Conservation (phyloP, 2,888 invertebrate genomes). For the Osmoderma eremita region DNA sequence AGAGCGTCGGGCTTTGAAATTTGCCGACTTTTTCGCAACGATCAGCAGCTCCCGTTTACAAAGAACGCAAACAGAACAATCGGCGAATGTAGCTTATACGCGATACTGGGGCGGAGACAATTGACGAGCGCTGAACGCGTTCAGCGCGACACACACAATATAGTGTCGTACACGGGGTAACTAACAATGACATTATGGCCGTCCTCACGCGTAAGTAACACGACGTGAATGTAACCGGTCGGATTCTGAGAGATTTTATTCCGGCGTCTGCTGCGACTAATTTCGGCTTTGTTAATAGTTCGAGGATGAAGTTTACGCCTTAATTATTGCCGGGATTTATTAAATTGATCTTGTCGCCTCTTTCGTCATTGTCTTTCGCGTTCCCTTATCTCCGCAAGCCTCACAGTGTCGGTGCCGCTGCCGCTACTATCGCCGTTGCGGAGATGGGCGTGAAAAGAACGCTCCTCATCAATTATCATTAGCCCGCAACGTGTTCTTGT, state of each 20-base stretch:
- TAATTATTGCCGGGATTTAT: conserved; percentile 61
- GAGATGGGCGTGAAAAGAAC: conserved; percentile 56
- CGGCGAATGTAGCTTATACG: conserved; percentile 14
- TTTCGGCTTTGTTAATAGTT: conserved; percentile 62
- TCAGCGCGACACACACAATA: conserved; percentile 10
- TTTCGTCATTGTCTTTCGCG: conserved; percentile 20
- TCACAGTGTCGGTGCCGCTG: conserved; percentile 40
- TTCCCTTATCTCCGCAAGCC: not conserved
- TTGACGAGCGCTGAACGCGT: conserved; percentile 14
- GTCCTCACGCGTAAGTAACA: conserved; percentile 51
- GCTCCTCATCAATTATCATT: conserved; percentile 60
- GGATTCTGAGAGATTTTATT: conserved; percentile 57
- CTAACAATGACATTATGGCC: conserved; percentile 52
- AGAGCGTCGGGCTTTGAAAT: not conserved
- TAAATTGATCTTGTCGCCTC: conserved; percentile 56
- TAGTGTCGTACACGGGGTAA: not conserved
- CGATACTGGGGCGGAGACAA: not conserved
- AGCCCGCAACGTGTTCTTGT: conserved; percentile 61
- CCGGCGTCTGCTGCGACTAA: conserved; percentile 54
- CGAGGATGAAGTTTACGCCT: conserved; percentile 60
- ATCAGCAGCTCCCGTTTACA: conserved; percentile 14
- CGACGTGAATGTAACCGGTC: conserved; percentile 55
- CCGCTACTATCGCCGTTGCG: conserved; percentile 41
- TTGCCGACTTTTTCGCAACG: not conserved
- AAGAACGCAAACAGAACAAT: conserved; percentile 14